Evolutionary conservation across 2,888 invertebrate species (phyloP).

Genomic region (Tipula confusa): DNA sequence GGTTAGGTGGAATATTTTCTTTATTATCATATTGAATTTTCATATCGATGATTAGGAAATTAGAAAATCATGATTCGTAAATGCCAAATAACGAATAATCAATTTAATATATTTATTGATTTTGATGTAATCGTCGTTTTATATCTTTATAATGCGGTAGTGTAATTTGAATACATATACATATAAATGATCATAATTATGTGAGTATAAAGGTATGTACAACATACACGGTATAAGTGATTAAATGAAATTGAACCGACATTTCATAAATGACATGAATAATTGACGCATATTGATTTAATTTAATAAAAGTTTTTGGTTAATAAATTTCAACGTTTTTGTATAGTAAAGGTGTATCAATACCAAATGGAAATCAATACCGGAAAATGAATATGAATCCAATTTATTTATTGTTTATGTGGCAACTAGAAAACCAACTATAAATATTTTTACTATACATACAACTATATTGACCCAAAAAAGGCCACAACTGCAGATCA

Average conservation of each 20-base stretch:
- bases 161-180: neutral
- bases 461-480: no score
- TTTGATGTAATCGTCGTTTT: neutral
- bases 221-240: neutral
- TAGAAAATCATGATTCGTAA: constrained; percentile 20
- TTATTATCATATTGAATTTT: neutral
- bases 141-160: neutral
- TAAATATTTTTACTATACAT: no score
- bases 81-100: neutral
- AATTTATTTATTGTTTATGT: no score
- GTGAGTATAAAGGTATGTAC: neutral
- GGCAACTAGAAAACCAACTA: no score
- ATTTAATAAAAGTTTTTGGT: no score
- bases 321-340: no score
- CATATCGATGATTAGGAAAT: neutral
- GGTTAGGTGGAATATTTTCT: neutral
- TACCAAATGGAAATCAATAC: no score
- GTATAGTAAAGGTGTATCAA: no score
- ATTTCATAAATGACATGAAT: neutral
- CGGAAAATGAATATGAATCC: no score
- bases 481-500: no score
- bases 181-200: neutral
- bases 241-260: neutral
- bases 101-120: constrained; percentile 7
- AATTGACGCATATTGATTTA: neutral